Evolutionary conservation across 1,140 invertebrate species (phyloP).

Genomic region (Paraescarpia echinospica): DNA sequence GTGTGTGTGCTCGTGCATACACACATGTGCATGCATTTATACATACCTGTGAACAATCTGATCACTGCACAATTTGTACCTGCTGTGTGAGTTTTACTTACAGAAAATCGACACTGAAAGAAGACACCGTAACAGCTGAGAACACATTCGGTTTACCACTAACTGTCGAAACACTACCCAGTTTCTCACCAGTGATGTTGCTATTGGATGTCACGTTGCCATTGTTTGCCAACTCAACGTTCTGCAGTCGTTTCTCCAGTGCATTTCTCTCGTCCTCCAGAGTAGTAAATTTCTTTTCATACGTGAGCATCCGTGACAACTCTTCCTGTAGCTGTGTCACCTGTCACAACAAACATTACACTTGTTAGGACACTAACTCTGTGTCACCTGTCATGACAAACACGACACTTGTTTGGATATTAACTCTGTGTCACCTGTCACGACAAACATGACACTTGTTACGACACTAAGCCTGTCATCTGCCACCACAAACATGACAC

Average conservation of each 20-base stretch:
- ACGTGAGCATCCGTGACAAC: constrained; percentile 7
- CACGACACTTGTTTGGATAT: no score
- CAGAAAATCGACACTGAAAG: no score
- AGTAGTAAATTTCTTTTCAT: constrained; percentile 27
- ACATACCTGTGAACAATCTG: no score
- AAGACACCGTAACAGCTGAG: no score
- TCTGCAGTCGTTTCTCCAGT: constrained; percentile 32
- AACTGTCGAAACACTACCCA: background rate
- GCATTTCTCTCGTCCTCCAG: constrained; percentile 35
- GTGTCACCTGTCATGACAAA: background rate
- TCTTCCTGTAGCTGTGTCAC: background rate
- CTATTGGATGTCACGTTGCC: constrained; percentile 32
- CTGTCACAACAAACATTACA: background rate
- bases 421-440: background rate
- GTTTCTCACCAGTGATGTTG: background rate
- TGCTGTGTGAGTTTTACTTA: no score
- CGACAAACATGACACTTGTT: no score
- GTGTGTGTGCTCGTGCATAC: no score
- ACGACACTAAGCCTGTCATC: background rate
- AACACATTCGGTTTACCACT: no score
- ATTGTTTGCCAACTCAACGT: constrained; percentile 23
- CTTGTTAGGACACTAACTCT: background rate
- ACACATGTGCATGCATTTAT: no score
- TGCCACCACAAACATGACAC: background rate
- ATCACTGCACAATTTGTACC: no score